phyloP scores from a whole-genome alignment of 2,113 vertebrate species.

The Myodes glareolus region DNA sequence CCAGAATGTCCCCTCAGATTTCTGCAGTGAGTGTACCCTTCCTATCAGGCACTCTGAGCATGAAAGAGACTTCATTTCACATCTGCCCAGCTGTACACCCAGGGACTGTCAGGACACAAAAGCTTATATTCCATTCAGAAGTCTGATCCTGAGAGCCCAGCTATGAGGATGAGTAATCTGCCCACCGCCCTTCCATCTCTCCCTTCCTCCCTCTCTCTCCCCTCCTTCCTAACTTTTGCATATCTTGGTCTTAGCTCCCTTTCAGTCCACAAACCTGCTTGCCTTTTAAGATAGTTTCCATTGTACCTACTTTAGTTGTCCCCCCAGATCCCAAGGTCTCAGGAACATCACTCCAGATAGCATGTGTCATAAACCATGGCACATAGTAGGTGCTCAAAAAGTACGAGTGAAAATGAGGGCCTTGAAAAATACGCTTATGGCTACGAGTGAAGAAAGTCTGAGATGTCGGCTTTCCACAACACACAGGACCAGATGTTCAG shows the following conservation, averaged over 20 bases:
- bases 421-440: not conserved
- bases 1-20: slow-evolving; percentile 72
- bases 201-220: not conserved
- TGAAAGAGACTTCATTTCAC: slow-evolving; percentile 78
- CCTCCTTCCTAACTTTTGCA: not conserved
- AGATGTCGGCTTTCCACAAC: not conserved
- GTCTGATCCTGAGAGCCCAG: not conserved
- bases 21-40: slow-evolving; percentile 62
- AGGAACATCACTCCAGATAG: not conserved
- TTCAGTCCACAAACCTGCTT: not conserved
- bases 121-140: slow-evolving; percentile 61
- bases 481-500: not conserved
- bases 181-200: not conserved
- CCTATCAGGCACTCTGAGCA: slow-evolving; percentile 72
- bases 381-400: not conserved
- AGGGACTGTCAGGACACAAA: slow-evolving; percentile 67
- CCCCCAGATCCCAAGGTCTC: not conserved
- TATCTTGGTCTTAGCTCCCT: not conserved
- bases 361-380: not conserved
- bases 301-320: not conserved
- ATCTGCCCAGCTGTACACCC: slow-evolving; percentile 63
- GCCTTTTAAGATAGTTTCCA: not conserved
- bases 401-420: not conserved
- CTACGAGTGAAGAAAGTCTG: not conserved
- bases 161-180: not conserved